These are phyloP conservation scores for Episyrphus balteatus DNA, from an alignment of 1,140 invertebrate species.

Conservation along the genomic window DNA sequence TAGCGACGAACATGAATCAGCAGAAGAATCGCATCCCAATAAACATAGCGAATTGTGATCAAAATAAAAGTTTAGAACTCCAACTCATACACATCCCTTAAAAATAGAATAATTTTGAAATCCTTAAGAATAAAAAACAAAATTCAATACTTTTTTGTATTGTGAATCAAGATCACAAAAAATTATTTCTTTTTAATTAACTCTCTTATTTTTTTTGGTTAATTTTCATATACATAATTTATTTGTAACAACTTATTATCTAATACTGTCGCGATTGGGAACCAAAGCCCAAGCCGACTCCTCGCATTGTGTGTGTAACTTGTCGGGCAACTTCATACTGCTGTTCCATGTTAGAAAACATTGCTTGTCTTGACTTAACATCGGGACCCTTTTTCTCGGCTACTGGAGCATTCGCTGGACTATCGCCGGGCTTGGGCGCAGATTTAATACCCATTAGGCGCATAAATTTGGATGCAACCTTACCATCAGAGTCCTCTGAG, in stretches of 20 bases:
- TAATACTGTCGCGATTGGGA: conserved; percentile 29
- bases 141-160: too few species aligned
- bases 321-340: conserved; percentile 90
- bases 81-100: too few species aligned
- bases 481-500: conserved; percentile 76
- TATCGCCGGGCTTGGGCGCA: background rate
- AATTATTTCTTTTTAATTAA: too few species aligned
- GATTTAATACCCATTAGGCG: conserved; percentile 84
- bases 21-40: too few species aligned
- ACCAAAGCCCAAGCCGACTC: conserved; percentile 75
- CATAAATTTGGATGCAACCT: conserved; percentile 89
- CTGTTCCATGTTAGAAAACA: conserved; percentile 83
- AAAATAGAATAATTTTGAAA: too few species aligned
- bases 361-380: conserved; percentile 77
- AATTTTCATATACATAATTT: too few species aligned
- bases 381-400: conserved; percentile 33
- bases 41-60: too few species aligned
- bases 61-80: too few species aligned
- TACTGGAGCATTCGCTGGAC: background rate
- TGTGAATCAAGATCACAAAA: too few species aligned
- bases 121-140: too few species aligned
- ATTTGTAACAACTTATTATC: background rate
- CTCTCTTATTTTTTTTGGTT: too few species aligned
- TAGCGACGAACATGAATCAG: too few species aligned
- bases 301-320: conserved; percentile 86